These are phyloP conservation scores for Dendronephthya gigantea DNA, from an alignment of 64 coral and sea anemone genomes.

Conservation along the genomic window DNA sequence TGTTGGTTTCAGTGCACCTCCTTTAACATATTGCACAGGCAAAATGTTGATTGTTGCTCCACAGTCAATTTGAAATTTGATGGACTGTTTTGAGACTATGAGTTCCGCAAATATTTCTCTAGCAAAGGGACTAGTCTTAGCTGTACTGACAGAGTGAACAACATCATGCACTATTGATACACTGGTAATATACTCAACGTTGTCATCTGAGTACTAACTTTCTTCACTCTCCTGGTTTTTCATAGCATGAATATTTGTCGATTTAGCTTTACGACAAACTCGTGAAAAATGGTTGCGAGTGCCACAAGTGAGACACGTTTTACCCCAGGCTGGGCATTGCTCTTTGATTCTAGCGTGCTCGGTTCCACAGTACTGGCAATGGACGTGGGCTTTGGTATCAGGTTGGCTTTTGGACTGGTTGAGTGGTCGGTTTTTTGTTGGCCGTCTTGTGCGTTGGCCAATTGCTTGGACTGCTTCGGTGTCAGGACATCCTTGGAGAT, in stretches of 20 bases:
- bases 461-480: neutral
- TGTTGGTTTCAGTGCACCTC: neutral
- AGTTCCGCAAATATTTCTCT: neutral
- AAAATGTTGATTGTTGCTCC: conserved; percentile 14
- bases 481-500: neutral
- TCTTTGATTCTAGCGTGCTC: neutral
- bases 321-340: conserved; percentile 8
- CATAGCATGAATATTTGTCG: neutral
- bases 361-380: neutral
- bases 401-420: neutral
- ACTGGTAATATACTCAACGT: neutral
- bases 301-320: neutral
- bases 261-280: neutral
- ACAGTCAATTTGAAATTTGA: conserved; percentile 11
- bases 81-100: neutral
- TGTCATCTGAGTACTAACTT: neutral
- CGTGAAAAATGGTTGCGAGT: neutral
- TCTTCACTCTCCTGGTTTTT: neutral
- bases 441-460: neutral
- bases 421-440: neutral
- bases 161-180: neutral
- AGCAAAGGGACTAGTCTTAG: neutral
- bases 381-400: neutral
- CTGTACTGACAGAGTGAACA: neutral
- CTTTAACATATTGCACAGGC: conserved; percentile 2